A percentile compares a stretch with the other conserved stretches of the same genome.
phyloP scores from a whole-genome alignment of 2,797 vertebrate species.

The Leptoclinus maculatus region DNA sequence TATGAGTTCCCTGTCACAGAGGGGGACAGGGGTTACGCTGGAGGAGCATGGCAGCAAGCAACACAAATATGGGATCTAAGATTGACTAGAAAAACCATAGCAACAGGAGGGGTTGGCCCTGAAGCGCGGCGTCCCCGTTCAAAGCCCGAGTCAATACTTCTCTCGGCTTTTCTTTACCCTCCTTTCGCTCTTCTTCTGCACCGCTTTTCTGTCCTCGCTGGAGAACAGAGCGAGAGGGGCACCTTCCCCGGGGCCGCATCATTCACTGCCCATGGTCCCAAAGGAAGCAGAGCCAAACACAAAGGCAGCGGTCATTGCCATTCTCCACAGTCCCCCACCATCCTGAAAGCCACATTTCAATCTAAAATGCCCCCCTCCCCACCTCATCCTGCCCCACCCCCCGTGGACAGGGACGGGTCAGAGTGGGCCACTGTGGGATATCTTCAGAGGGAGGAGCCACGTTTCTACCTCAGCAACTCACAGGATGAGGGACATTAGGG shows the following conservation, averaged over 20 bases:
- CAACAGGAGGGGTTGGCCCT: constrained; percentile 73
- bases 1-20: constrained; percentile 75
- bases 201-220: constrained; percentile 67
- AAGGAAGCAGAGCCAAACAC: constrained; percentile 76
- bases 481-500: constrained; percentile 54
- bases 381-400: constrained; percentile 63
- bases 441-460: constrained; percentile 70
- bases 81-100: constrained; percentile 80
- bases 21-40: constrained; percentile 45
- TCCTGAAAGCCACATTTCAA: constrained; percentile 83
- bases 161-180: constrained; percentile 71
- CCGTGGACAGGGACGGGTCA: constrained; percentile 72
- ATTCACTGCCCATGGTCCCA: constrained; percentile 80
- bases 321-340: constrained; percentile 80
- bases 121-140: constrained; percentile 73
- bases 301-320: constrained; percentile 83
- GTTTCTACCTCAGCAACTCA: constrained; percentile 63
- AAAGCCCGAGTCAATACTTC: constrained; percentile 79
- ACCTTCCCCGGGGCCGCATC: constrained; percentile 80
- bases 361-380: constrained; percentile 59
- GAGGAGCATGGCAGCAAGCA: constrained; percentile 50
- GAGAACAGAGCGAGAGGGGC: constrained; percentile 76
- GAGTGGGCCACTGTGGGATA: constrained; percentile 66
- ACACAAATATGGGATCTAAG: constrained; percentile 72
- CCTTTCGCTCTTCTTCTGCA: constrained; percentile 69